Evolutionary conservation across 2,113 vertebrate genomes (phyloP).

Genomic region (Sinocyclocheilus maitianheensis): DNA sequence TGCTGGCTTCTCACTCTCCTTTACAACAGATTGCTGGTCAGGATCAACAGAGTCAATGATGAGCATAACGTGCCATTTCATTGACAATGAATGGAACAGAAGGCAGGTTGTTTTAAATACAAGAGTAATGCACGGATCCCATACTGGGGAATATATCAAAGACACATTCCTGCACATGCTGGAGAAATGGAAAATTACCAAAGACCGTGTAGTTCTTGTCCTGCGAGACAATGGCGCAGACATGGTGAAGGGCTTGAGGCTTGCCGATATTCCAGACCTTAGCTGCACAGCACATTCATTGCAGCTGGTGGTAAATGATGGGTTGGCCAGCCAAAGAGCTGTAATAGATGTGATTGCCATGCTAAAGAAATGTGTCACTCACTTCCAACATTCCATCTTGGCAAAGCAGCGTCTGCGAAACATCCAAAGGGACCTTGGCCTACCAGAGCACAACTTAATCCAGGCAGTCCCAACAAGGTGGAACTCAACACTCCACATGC

Average conservation of each 20-base stretch:
- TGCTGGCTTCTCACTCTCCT: neutral
- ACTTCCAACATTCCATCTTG: slow-evolving; percentile 38
- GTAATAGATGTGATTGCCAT: slow-evolving; percentile 18
- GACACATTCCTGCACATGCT: slow-evolving; percentile 20
- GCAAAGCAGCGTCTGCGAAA: slow-evolving; percentile 31
- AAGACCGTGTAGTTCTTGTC: slow-evolving; percentile 22
- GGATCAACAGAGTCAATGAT: neutral
- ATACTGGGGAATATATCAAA: slow-evolving; percentile 35
- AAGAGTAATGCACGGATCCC: slow-evolving; percentile 36
- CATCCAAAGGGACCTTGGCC: slow-evolving; percentile 39
- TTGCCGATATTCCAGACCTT: neutral
- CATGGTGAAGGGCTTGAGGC: slow-evolving; percentile 35
- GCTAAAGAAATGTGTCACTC: slow-evolving; percentile 31
- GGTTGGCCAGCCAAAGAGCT: slow-evolving; percentile 33
- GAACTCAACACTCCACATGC: slow-evolving; percentile 44
- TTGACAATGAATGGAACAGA: slow-evolving; percentile 23
- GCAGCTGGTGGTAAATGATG: slow-evolving; percentile 48
- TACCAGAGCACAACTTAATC: slow-evolving; percentile 31
- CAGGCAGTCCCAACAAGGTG: slow-evolving; percentile 25
- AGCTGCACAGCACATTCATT: slow-evolving; percentile 38
- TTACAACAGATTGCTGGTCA: slow-evolving; percentile 25
- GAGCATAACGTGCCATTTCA: neutral
- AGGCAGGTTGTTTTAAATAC: slow-evolving; percentile 36
- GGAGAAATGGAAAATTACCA: neutral
- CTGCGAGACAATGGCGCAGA: slow-evolving; percentile 40